Evolutionary conservation across 2,888 invertebrate species (phyloP), one percentile per base, ranked within the genome.

Genomic region (Stenodema calcarata): DNA sequence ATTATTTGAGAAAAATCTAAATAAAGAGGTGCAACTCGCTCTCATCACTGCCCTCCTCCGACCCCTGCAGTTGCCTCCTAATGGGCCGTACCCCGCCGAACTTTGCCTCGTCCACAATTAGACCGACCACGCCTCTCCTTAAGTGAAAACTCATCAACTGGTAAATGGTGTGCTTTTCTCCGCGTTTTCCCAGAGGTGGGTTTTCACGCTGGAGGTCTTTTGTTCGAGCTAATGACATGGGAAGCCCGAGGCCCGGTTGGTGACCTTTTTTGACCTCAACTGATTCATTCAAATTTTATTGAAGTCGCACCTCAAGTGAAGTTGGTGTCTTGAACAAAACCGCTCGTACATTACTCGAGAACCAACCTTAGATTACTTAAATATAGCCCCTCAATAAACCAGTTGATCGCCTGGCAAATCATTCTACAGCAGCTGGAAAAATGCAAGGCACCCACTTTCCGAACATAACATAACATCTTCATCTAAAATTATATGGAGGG

Each of bases 61-160:
- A 27, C 7, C 27, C 18, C 70, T 70, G 27, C 14, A 75, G 35
- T 18, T 35, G 35, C 73, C 44, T 18, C 47, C 78, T 42, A 78
- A 42, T 42, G 42, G 44, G 44, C 47, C 41, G 12, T 42, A 78
- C 41, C 73, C 73, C 73, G 11, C 42, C 42, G 41, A 75, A 35
- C 16, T 16, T 41, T 35, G 4, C 78, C 18, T 44, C 78, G 16
- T 78, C 78, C 78, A 78, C 78, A 78, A 78, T 78, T 78, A 78
- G 78, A 44, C 44, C 78, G 47, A 78, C 78, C 78, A 47, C 78
- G 78, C 47, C 78, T 78, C 78, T 78, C 44, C 78, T 69, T 69
- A 82, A 82, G 82, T 82, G 82, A 82, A 82, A 82, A 82, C 82
- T 82, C 82, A 82, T 82, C 82, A 82, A 82, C 69, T 82, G 50